Evolutionary conservation across 2,113 vertebrate genomes (phyloP), one percentile per base, ranked within the genome.

Genomic region (Agelaius tricolor): DNA sequence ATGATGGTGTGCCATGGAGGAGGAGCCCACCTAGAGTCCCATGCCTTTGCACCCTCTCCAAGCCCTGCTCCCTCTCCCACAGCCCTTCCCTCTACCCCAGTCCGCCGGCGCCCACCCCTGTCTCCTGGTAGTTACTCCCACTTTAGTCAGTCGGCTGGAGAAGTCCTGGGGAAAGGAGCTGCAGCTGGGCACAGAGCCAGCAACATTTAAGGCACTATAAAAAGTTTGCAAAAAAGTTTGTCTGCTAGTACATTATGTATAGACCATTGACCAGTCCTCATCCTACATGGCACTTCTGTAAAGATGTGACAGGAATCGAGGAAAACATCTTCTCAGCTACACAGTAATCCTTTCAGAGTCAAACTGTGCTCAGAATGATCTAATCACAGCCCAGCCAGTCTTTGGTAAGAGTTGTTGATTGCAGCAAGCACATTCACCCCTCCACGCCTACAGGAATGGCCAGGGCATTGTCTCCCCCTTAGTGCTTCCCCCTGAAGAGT

Each of bases 1-100:
- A 3, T 10, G 62, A 2, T 4, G 41, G 9, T 12, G 13, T 0
- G 1, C 44, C 33, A 2, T 1, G 47, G n/a, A 54, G 16, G 7
- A 26, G 28, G 15, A 81, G 24, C 33, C 54, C 44, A 35, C 16
- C 24, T 10, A 31, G 23, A 31, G 13, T 31, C 18, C 35, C 65
- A 31, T 3, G n/a, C n/a, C n/a, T n/a, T n/a, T n/a, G n/a, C n/a
- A n/a, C 2, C 3, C n/a, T 33, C 33, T 24, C 61, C 4, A 6
- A 65, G 72, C 3, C 28, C 22, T 6, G 8, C 0, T 13, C 69
- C 39, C 46, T 44, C 22, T 54, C 30, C 65, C 57, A 39, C 35
- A 80, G 67, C 18, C 23, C 28, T 71, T 62, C 54, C 22, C 26
- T 55, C 31, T 51, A 33, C 28, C 51, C 28, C 28, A 1, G 2